Base-by-base conservation (phyloP, 2,888 invertebrate genomes). In the Brachyopa scutellaris region DNA sequence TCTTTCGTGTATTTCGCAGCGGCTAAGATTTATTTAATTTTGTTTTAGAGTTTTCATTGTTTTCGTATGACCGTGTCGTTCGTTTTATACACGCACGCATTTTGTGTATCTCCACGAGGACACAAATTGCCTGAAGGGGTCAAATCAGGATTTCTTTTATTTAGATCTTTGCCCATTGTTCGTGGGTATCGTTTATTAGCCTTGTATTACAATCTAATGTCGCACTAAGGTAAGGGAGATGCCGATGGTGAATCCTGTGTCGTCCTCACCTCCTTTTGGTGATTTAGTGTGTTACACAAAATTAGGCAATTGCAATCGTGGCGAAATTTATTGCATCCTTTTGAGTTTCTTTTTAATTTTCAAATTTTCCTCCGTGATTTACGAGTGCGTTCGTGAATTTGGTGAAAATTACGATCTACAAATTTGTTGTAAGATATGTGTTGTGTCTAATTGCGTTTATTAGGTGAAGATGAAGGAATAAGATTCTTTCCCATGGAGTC, bases 291-390 rank as follows among this genome's bases (percentile, higher is more conserved):
- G 84, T 82, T 85, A 74, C 85, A 84, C 78, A 69, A 79, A 85
- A 85, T 85, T 85, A 85, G 82, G 72, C 66, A 83, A 78, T 73
- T 17, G 82, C 77, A 82, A 82, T 84, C 84, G 85, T 85, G 66
- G 84, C 85, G 67, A 87, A 87, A 85, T 88, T 85, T 84, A 88
- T 86, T 84, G 42, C 51, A 55, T 84, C 80, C 69, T 84, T 86
- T 70, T 38, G 49, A 53, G 70, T 61, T 45, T 23, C 57, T 53
- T 8, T 57, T 23, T 13, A 40, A 40, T 15, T 67, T 76, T 61
- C 45, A 19, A 40, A 33, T 38, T 51, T 64, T 64, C 53, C 31
- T 33, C 49, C 42, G 45, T 80, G 80, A 80, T 80, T 80, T 80
- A 80, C 80, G 80, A 74, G 80, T 80, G 80, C 67, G 74, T 74